Base-by-base conservation (phyloP, 1,140 invertebrate species). In the Venturia canescens region DNA sequence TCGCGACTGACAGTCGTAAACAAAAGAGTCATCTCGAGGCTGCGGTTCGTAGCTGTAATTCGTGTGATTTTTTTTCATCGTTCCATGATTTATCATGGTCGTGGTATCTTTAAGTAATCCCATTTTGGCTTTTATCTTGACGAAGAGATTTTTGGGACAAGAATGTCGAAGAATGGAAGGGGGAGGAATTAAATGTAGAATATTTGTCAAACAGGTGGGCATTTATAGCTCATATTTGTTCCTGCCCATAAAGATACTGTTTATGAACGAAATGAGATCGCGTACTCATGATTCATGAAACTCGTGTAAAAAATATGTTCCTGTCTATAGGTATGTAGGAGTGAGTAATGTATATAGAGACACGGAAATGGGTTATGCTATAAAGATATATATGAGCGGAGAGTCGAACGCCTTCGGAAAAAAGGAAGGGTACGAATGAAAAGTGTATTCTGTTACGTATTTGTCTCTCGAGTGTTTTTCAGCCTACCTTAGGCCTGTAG, bases 401-500 rank as follows among this genome's bases (percentile, higher is more conserved):
- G 7, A 44, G 13, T 9, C 7, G 7, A 44, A 44, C 38, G 38
- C 38, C 38, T 44, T 44, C 38, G 38, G 38, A 44, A 9, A 44
- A 44, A 44, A 44, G 38, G 38, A 44, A 44, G 38, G 38, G 11
- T 11, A 11, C 7, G 7, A 11, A 4, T 7, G 50, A 53, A 53
- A 53, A n/a, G 16, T 53, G n/a, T 53, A 69, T 69, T 31, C 3
- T 69, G 15, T 31, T 31, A 13, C 15, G 66, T 29, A 21, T 31
- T 31, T 69, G 3, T 53, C 50, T 53, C 50, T 3, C 7, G 38
- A 44, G 1, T 44, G 13, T 53, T 53, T 53, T 53, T 21, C 23
- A 29, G 75, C 92, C 93, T 93, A 97, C 97, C 95, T 97, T 97
- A 86, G 97, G 97, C 93, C 95, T 97, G 92, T 97, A 97, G 89